phyloP scores from a whole-genome alignment of 2,888 invertebrate species.

The Ametastegia equiseti region DNA sequence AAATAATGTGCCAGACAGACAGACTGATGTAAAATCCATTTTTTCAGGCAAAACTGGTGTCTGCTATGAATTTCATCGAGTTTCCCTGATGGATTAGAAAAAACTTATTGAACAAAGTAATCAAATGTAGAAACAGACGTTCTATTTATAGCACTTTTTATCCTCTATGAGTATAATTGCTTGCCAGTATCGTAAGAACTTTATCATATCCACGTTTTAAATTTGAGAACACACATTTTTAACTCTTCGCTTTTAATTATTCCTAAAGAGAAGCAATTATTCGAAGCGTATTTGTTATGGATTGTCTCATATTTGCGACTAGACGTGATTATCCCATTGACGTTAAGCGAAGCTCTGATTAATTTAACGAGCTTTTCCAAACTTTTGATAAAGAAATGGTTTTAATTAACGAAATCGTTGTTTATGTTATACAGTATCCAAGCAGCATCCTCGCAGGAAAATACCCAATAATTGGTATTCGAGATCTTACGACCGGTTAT shows the following conservation, averaged over 20 bases:
- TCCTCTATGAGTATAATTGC: constrained; percentile 36
- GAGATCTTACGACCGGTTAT: constrained; percentile 94
- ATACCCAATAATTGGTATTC: constrained; percentile 83
- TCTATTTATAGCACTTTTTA: background rate
- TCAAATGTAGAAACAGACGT: background rate
- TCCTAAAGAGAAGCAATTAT: background rate
- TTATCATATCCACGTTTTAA: background rate
- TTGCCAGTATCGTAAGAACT: background rate
- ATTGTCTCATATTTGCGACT: background rate
- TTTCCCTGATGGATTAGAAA: background rate
- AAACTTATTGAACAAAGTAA: background rate
- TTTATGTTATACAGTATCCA: constrained; percentile 81
- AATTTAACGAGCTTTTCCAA: background rate
- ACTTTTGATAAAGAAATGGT: constrained; percentile 30
- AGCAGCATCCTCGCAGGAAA: constrained; percentile 80
- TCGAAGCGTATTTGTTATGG: background rate
- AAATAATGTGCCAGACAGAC: background rate
- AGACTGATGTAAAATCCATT: background rate
- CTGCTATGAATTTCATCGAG: background rate
- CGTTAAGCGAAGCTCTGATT: background rate
- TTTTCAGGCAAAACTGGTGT: background rate
- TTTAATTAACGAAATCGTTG: background rate
- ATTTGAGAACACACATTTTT: background rate
- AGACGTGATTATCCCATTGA: background rate
- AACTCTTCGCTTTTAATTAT: background rate